These are phyloP conservation scores for Molossus alvarezi DNA, from an alignment of 2,797 vertebrate genomes.

Conservation along the genomic window DNA sequence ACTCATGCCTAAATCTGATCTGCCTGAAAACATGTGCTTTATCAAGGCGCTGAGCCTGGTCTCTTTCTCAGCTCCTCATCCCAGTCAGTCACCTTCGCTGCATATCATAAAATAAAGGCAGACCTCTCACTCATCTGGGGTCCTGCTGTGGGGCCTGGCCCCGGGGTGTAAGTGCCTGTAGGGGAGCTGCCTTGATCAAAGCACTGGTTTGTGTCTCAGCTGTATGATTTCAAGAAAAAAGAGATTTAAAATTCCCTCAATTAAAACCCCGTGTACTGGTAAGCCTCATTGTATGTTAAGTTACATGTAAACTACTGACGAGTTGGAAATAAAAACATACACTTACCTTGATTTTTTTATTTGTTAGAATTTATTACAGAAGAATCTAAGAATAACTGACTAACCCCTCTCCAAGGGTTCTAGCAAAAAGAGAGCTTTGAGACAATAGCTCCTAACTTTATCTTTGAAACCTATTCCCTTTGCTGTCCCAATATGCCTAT, in stretches of 20 bases:
- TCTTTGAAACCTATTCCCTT: constrained; percentile 12
- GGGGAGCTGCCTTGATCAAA: neutral
- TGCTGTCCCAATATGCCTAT: neutral
- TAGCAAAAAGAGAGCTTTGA: constrained; percentile 39
- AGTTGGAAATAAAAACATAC: neutral
- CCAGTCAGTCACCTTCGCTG: neutral
- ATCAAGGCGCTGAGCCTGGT: neutral
- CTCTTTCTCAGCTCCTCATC: neutral
- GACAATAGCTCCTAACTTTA: constrained; percentile 24
- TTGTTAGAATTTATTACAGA: constrained; percentile 18
- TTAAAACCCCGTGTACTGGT: neutral
- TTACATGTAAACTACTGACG: constrained; percentile 18
- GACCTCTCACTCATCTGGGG: neutral
- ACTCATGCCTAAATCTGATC: neutral
- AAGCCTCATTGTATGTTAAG: neutral
- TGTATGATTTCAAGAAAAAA: neutral
- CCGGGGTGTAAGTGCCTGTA: neutral
- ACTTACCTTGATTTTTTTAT: constrained; percentile 47
- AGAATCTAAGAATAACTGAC: constrained; percentile 23
- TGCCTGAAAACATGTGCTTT: neutral
- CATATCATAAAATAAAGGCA: neutral
- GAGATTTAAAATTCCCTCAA: neutral
- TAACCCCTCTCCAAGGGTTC: neutral
- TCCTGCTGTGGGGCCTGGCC: neutral
- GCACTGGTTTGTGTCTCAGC: neutral